phyloP scores from a whole-genome alignment of 37 sponge, comb jelly and placozoan genomes.

The Oscarella lobularis region DNA sequence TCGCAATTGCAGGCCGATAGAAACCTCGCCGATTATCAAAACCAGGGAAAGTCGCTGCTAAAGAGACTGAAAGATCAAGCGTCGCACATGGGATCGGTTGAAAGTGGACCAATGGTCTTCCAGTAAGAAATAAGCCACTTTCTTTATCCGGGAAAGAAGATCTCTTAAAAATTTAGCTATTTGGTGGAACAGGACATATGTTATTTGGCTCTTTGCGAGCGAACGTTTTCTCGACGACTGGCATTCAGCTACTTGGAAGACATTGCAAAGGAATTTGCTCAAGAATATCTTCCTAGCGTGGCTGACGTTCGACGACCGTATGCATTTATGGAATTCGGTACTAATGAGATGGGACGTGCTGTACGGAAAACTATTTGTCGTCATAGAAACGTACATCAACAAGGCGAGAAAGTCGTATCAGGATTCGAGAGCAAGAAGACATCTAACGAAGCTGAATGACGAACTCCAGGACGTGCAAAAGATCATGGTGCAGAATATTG shows the following conservation, averaged over 20 bases:
- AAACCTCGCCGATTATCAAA: constrained; percentile 67
- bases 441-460: constrained; percentile 59
- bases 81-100: constrained; percentile 62
- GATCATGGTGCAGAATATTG: constrained; percentile 98
- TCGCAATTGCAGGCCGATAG: constrained; percentile 38
- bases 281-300: constrained; percentile 52
- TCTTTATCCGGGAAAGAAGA: neutral
- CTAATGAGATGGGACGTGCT: too few relatives aligned
- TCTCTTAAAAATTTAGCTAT: constrained; percentile 1
- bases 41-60: constrained; percentile 75
- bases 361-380: too few relatives aligned
- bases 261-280: constrained; percentile 49
- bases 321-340: constrained; percentile 91
- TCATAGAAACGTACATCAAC: constrained; percentile 42
- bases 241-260: constrained; percentile 86
- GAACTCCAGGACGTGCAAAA: constrained; percentile 93
- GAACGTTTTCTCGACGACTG: constrained; percentile 58
- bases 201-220: constrained; percentile 75
- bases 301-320: constrained; percentile 72
- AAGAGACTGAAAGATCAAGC: constrained; percentile 70
- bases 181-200: constrained; percentile 70
- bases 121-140: constrained; percentile 52
- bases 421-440: constrained; percentile 48
- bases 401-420: constrained; percentile 68
- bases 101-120: constrained; percentile 66